Base-by-base conservation (phyloP, 2,113 vertebrate species). In the Dromaius novaehollandiae region DNA sequence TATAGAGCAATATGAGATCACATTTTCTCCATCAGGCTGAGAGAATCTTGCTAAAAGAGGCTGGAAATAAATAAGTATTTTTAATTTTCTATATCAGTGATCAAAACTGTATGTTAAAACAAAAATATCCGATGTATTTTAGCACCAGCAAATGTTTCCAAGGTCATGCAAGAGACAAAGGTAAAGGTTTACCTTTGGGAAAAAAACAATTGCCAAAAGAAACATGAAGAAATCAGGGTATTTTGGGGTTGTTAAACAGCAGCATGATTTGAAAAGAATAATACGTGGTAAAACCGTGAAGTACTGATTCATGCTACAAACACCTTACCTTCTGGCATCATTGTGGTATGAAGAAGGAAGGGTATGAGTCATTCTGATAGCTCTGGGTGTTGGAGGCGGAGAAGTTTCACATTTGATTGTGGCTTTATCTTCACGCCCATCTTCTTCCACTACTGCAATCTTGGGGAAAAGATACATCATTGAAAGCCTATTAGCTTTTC, bases 401-500 rank as follows among this genome's bases (percentile, higher is more conserved):
- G 99, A 99, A 12, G 99, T 99, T 98, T 99, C 99, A 96, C 99
- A 99, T 98, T 99, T 99, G 96, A 99, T 99, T 73, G 99, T 99
- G 86, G 99, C 99, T 98, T 99, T 99, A 97, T 99, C 99, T 97
- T 99, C 99, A 63, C 98, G 98, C 12, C 99, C 99, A 75, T 99
- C 99, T 97, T 99, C 99, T 81, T 99, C 99, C 86, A 99, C 99
- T 13, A 99, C 99, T 50, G 99, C 99, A 88, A 99, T 99, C 99
- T 99, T 97, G 73, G 25, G 55, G 69, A 5, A 93, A 11, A 96
- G 77, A 81, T 13, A 80, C 28, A 68, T 86, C n/a, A 73, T 51
- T 95, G 82, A 93, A n/a, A 92, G 26, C 36, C 44, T 7, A 73
- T 16, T 22, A 80, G 21, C 32, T 87, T 93, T 95, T 50, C 46